Evolutionary conservation across 2,797 vertebrate species (phyloP).

Genomic region (Spinus olivaceus): DNA sequence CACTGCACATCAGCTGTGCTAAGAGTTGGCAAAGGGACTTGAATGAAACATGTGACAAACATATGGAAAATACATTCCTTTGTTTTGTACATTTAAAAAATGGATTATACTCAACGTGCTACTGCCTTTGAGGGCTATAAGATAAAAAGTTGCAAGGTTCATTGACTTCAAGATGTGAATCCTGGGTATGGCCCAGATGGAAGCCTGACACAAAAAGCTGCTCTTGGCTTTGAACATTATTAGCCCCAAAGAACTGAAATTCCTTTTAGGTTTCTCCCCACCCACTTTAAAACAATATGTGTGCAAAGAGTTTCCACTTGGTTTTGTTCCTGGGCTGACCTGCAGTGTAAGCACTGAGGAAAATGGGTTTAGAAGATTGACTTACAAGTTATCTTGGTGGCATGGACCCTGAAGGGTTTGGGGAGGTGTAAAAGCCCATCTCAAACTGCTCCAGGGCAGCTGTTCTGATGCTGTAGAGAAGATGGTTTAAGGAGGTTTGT

Average conservation of each 20-base stretch:
- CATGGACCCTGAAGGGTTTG: background rate
- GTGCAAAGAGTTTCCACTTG: background rate
- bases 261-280: background rate
- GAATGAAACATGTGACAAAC: slow-evolving; percentile 42
- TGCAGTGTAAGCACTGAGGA: background rate
- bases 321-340: background rate
- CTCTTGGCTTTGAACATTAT: slow-evolving; percentile 34
- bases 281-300: background rate
- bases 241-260: slow-evolving; percentile 9
- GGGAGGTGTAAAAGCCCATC: background rate
- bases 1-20: background rate
- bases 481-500: background rate
- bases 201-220: background rate
- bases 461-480: background rate
- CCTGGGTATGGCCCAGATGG: slow-evolving; percentile 24
- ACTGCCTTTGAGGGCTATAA: slow-evolving; percentile 39
- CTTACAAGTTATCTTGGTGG: background rate
- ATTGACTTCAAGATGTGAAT: slow-evolving; percentile 17
- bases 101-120: background rate
- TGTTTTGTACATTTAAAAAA: slow-evolving; percentile 8
- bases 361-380: background rate
- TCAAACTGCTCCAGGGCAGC: background rate
- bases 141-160: slow-evolving; percentile 19
- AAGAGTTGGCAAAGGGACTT: background rate
- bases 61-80: slow-evolving; percentile 40